Evolutionary conservation across 2,113 vertebrate genomes (phyloP).

Genomic region (Corythornis vintsioides): DNA sequence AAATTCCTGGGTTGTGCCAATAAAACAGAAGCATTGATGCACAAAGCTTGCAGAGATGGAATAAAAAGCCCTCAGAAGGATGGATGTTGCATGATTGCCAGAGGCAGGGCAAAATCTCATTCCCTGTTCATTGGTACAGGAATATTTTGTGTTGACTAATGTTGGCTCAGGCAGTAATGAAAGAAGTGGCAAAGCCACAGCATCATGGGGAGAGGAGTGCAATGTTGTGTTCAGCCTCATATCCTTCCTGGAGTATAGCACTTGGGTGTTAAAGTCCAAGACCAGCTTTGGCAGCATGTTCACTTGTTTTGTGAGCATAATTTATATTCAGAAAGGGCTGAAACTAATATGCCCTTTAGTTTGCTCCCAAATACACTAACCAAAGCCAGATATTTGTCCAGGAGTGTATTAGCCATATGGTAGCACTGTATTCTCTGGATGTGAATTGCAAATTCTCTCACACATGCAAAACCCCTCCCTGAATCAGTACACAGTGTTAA

Average conservation of each 20-base stretch:
- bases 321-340: neutral
- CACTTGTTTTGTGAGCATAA: neutral
- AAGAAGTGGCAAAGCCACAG: neutral
- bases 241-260: neutral
- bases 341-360: neutral
- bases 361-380: neutral
- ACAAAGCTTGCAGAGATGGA: neutral
- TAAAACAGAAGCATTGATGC: neutral
- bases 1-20: neutral
- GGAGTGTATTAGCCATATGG: neutral
- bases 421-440: neutral
- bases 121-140: neutral
- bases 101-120: neutral
- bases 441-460: neutral
- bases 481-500: neutral
- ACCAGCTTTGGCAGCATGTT: neutral
- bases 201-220: rapidly evolving
- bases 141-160: neutral
- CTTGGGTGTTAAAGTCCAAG: neutral
- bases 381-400: neutral
- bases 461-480: too few species aligned
- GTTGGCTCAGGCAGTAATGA: neutral
- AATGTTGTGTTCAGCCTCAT: neutral
- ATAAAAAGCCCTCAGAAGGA: neutral
- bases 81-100: neutral